Evolutionary conservation across 2,797 vertebrate genomes (phyloP), one percentile per base, ranked within the genome.

Genomic region (Bryconaethiops microstoma): DNA sequence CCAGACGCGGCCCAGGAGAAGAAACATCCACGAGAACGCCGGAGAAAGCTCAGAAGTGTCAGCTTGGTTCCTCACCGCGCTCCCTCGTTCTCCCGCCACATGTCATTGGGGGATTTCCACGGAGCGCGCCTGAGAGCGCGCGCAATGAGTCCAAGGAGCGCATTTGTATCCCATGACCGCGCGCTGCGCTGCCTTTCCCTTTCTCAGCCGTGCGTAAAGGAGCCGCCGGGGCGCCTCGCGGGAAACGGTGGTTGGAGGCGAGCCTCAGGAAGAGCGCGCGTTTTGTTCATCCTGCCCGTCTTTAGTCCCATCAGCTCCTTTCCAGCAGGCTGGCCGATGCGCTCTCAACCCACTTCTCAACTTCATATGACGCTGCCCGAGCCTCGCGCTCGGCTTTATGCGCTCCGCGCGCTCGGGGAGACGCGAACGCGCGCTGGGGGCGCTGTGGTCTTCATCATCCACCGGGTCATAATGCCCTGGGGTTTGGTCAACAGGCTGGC

Each of bases 331-430:
- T 29, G 16, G 7, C 25, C 2, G 60, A 25, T 42, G 64, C 6
- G 42, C 19, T 12, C 63, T 19, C 63, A 35, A 1, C 13, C 54
- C 13, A 80, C 85, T 80, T 78, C 82, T 78, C 67, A 89, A 90
- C 81, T 90, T 90, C 70, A 78, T 78, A 54, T 80, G 82, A 86
- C 62, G 82, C 85, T 70, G 82, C 80, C 71, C 23, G 74, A 81
- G 69, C 60, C 86, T 79, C 85, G 85, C 82, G 84, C 72, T 79
- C 63, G 77, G 57, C 89, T 93, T 91, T 93, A 85, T 87, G 83
- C 78, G 68, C 78, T 80, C 21, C 35, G 75, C 79, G 64, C 63
- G 72, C 71, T 71, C 60, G 48, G 21, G 63, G 72, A 76, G 78
- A 79, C 72, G 79, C 64, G 79, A 60, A 17, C 48, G 69, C 42